Evolutionary conservation across 2,888 invertebrate species (phyloP), one percentile per base, ranked within the genome.

Genomic region (Athalia rosae): DNA sequence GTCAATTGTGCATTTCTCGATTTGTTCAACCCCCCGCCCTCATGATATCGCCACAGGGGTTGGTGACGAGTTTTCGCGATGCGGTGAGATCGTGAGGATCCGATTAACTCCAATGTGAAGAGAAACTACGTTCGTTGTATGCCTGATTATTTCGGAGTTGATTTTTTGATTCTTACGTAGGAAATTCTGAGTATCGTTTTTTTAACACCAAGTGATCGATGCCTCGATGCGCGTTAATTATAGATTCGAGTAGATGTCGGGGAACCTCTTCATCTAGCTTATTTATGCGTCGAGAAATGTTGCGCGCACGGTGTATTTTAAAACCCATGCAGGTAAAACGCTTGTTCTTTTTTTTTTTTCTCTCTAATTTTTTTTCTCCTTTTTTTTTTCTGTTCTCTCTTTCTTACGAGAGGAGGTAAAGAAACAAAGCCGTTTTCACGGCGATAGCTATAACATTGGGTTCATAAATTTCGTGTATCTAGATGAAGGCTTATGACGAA

Each of bases 391-490:
- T 28, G 28, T 28, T 50, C n/a, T 53, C n/a, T 8, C 53, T 66
- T 41, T 11, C 41, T 47, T 64, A 47, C 41, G 41, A 50, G 8
- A 41, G 50, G 67, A 47, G 28, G 50, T 67, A 67, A 67, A 67
- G 67, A 53, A 50, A 45, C 45, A 59, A 59, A 71, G 59, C 71
- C 45, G 43, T 71, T 47, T 62, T 50, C 74, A 74, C 61, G 50
- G 28, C 48, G 61, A 74, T 61, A 61, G 61, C 74, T 50, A 1
- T 28, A 48, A 74, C 74, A 61, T 74, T 62, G 62, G 62, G 48
- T 15, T 74, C 61, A 74, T 74, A 74, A 74, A 74, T 74, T 62
- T 62, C 48, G 28, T 74, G 45, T 74, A 74, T 74, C 74, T 74
- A 74, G 74, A 74, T 74, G 48, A 74, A 74, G 61, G 61, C 74